Percentiles rank a stretch among this genome's conserved stretches.
Conservation (phyloP, 1,140 invertebrate genomes). For the Cataglyphis hispanica region DNA sequence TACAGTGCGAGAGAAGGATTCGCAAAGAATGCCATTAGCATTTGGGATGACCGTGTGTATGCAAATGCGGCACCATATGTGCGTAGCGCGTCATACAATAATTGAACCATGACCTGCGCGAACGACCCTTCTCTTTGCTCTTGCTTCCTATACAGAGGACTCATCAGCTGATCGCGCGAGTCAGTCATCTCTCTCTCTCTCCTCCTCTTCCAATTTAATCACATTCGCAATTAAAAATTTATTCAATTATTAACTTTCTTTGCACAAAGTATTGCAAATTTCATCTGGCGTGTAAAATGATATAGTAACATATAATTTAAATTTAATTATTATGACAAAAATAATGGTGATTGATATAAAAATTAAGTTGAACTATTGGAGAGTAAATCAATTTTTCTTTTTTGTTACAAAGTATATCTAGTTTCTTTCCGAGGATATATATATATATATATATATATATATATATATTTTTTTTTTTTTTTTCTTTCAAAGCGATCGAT, state of each 20-base stretch:
- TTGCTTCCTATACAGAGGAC: conserved; percentile 28
- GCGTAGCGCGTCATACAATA: conserved; percentile 27
- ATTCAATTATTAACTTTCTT: neutral
- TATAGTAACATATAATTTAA: neutral
- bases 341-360: neutral
- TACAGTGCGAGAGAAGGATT: conserved; percentile 36
- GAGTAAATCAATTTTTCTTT: neutral
- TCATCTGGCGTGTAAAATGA: neutral
- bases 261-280: neutral
- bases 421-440: too few relatives aligned
- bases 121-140: conserved; percentile 14
- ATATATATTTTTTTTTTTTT: too few relatives aligned
- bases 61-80: conserved; percentile 1
- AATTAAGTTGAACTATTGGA: neutral
- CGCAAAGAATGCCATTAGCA: conserved; percentile 52
- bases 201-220: neutral
- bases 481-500: neutral
- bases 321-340: neutral
- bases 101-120: conserved; percentile 58
- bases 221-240: neutral
- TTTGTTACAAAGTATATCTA: neutral
- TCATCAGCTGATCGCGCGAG: conserved; percentile 42
- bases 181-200: neutral
- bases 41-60: conserved; percentile 44
- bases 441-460: too few relatives aligned